Percentiles rank a stretch among this genome's conserved stretches.
These are phyloP conservation scores for Chunga burmeisteri DNA, from an alignment of 2,113 vertebrate genomes.

Conservation along the genomic window DNA sequence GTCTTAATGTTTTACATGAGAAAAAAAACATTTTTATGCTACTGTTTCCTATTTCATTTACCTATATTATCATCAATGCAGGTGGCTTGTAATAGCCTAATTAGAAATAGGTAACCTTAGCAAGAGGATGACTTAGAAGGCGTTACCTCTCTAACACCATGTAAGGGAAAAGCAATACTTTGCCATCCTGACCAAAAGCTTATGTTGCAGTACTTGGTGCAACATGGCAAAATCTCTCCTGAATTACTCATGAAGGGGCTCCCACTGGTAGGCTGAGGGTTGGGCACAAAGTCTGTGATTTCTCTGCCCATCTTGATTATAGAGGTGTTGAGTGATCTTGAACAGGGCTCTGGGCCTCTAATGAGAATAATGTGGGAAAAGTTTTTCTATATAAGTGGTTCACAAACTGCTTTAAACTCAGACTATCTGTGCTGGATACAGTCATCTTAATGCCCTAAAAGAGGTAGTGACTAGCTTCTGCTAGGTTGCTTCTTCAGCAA, in stretches of 20 bases:
- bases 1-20: neutral
- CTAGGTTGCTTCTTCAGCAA: neutral
- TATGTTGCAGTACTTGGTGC: neutral
- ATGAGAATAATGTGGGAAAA: constrained; percentile 32
- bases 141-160: neutral
- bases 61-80: neutral
- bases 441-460: neutral
- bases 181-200: neutral
- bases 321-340: neutral
- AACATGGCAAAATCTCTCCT: neutral
- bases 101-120: neutral
- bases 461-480: neutral
- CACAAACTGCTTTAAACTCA: neutral
- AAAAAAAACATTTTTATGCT: neutral
- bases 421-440: neutral
- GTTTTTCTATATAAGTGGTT: constrained; percentile 8
- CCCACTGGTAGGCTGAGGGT: neutral
- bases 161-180: neutral
- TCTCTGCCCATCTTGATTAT: neutral
- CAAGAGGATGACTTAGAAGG: neutral
- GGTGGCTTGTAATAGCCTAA: neutral
- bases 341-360: neutral
- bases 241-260: neutral
- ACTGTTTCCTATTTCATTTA: neutral
- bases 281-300: neutral